Evolutionary conservation across 2,113 vertebrate species (phyloP), one percentile per base, ranked within the genome.

Genomic region (Desmodus rotundus): DNA sequence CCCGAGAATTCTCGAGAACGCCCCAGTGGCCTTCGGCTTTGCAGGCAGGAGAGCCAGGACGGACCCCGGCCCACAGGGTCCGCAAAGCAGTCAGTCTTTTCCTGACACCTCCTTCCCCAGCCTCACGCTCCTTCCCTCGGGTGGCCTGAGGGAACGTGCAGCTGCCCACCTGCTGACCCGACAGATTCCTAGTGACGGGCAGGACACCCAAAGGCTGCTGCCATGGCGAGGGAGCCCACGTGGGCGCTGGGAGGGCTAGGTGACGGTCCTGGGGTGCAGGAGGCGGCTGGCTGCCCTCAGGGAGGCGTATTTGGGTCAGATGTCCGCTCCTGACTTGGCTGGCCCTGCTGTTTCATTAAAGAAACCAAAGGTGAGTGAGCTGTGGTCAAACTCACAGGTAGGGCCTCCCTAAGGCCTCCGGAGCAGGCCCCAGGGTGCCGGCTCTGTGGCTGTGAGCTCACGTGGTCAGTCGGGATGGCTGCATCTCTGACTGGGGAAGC

Each of bases 371-470:
- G 52, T 8, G 0, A 28, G 20, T 0, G 47, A 50, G 26, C 33
- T 16, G 45, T 4, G 19, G 38, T 31, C 72, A 45, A 26, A 26
- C 7, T 3, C 20, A 0, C 6, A 0, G 17, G 68, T 31, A 0
- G 70, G 41, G 47, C 38, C 41, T 67, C 33, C 80, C 50, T 5
- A 12, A 24, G 0, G 3, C 28, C 1, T n/a, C n/a, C n/a, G n/a
- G 19, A 36, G 16, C 10, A 7, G 5, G 15, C 2, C 47, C 45
- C 0, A 4, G 52, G 58, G 24, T 0, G 20, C 15, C 4, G 36
- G 65, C 7, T 2, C 54, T 10, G 0, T 4, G 47, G 61, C 58
- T 45, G 1, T 17, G 0, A 13, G 61, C 24, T 7, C 20, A 12
- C 10, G 7, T 16, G 10, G 58, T 7, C 11, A n/a, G 31, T 52